phyloP scores from a whole-genome alignment of 2,888 invertebrate species.

The Vanessa cardui region DNA sequence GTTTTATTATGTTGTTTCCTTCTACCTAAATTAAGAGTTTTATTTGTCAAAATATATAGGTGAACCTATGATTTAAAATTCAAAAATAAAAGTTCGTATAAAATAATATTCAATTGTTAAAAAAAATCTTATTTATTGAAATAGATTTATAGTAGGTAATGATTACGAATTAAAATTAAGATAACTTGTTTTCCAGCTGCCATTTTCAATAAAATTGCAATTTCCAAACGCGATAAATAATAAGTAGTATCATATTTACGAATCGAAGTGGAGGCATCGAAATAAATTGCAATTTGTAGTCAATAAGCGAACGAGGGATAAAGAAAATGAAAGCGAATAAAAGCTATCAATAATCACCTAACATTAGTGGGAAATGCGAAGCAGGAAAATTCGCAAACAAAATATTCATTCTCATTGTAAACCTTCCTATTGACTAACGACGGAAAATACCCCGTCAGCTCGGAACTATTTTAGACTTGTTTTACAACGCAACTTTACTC shows the following conservation, averaged over 20 bases:
- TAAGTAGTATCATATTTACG: background rate
- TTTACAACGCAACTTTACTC: background rate
- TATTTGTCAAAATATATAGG: too few relatives aligned
- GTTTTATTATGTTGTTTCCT: too few relatives aligned
- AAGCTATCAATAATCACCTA: constrained; percentile 10
- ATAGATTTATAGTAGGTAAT: too few relatives aligned
- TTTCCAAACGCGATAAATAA: background rate
- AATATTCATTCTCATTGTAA: constrained; percentile 7
- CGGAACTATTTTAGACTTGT: background rate
- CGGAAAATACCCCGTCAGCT: background rate
- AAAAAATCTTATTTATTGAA: too few relatives aligned
- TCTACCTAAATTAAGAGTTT: too few relatives aligned
- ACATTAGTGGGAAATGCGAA: constrained; percentile 7
- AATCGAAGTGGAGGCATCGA: background rate
- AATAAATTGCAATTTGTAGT: constrained; percentile 9
- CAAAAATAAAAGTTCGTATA: too few relatives aligned
- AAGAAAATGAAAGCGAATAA: constrained; percentile 11
- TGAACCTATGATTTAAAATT: too few relatives aligned
- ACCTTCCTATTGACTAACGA: background rate
- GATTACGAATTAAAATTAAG: too few relatives aligned
- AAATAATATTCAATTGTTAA: too few relatives aligned
- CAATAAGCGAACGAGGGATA: background rate
- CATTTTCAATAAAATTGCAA: background rate
- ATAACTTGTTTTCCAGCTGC: too few relatives aligned
- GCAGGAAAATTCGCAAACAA: constrained; percentile 4